Conservation (phyloP, 92 coral and sea anemone genomes). For the Zoanthus solanderi region DNA sequence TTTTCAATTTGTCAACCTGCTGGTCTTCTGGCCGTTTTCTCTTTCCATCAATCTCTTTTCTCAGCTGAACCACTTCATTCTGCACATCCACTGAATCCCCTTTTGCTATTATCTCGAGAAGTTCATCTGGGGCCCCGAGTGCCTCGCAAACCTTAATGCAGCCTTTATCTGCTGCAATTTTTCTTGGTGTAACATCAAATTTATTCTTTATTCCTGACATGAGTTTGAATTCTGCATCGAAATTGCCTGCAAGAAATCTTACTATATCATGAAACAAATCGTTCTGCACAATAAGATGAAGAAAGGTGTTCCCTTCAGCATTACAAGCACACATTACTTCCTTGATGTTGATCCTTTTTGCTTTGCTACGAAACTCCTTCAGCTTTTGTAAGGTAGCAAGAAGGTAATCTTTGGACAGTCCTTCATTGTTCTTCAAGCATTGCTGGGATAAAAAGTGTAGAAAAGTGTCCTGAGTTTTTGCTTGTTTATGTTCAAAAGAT, state of each 20-base stretch:
- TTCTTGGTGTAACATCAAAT: slow-evolving; percentile 34
- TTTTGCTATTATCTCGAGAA: slow-evolving; percentile 25
- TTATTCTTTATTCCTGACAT: slow-evolving; percentile 35
- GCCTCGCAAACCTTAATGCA: slow-evolving; percentile 41
- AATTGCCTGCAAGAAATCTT: slow-evolving; percentile 15
- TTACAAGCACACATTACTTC: slow-evolving; percentile 33
- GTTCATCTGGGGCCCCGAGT: slow-evolving; percentile 35
- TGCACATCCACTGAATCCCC: not conserved
- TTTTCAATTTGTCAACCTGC: not conserved
- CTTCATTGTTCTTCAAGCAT: slow-evolving; percentile 8
- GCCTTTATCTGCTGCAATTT: slow-evolving; percentile 31
- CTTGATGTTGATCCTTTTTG: not conserved
- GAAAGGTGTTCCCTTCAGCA: slow-evolving; percentile 30
- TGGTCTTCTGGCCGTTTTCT: slow-evolving; percentile 13
- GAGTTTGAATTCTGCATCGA: slow-evolving; percentile 26
- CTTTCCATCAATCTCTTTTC: slow-evolving; percentile 9
- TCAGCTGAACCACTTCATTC: not conserved
- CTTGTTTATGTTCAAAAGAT: not conserved
- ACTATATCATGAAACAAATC: slow-evolving; percentile 15
- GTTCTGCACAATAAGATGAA: slow-evolving; percentile 30
- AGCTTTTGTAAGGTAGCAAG: slow-evolving; percentile 32
- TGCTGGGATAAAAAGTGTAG: slow-evolving; percentile 40
- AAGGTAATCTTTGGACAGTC: slow-evolving; percentile 20
- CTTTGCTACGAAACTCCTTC: slow-evolving; percentile 8
- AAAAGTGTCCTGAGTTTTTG: slow-evolving; percentile 22